phyloP scores from a whole-genome alignment of 2,113 vertebrate genomes.

The Stigmatopora nigra region DNA sequence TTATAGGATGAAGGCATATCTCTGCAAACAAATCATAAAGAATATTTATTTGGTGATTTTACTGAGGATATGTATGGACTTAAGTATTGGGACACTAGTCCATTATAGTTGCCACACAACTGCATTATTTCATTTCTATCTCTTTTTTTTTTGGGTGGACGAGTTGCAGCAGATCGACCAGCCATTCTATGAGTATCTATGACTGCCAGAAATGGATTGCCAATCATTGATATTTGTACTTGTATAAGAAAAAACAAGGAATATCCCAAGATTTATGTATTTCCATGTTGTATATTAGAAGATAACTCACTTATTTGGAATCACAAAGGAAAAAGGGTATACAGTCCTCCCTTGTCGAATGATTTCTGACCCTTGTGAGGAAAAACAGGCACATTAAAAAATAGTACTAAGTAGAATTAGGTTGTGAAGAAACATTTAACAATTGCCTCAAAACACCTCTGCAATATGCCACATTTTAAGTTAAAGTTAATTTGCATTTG shows the following conservation, averaged over 20 bases:
- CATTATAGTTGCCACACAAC: neutral
- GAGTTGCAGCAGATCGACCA: neutral
- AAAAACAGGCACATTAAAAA: neutral
- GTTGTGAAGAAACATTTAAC: neutral
- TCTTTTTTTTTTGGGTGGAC: no score
- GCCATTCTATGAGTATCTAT: neutral
- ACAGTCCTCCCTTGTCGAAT: slow-evolving; percentile 48
- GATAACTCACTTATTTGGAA: slow-evolving; percentile 50
- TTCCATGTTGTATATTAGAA: neutral
- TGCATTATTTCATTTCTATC: neutral
- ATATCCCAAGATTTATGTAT: no score
- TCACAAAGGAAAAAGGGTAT: slow-evolving; percentile 59
- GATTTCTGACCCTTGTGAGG: slow-evolving; percentile 54
- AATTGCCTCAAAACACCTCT: neutral
- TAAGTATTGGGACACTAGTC: neutral
- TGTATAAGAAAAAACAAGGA: no score
- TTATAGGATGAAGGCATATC: slow-evolving; percentile 63
- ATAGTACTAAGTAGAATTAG: neutral
- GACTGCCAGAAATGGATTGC: neutral
- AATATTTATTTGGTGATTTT: slow-evolving; percentile 2
- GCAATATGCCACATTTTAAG: neutral
- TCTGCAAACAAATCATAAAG: slow-evolving; percentile 32
- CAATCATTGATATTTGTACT: neutral
- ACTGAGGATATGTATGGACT: neutral
- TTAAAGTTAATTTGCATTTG: neutral